phyloP scores from a whole-genome alignment of 2,888 invertebrate species.

The Tetheella fluctuosa region DNA sequence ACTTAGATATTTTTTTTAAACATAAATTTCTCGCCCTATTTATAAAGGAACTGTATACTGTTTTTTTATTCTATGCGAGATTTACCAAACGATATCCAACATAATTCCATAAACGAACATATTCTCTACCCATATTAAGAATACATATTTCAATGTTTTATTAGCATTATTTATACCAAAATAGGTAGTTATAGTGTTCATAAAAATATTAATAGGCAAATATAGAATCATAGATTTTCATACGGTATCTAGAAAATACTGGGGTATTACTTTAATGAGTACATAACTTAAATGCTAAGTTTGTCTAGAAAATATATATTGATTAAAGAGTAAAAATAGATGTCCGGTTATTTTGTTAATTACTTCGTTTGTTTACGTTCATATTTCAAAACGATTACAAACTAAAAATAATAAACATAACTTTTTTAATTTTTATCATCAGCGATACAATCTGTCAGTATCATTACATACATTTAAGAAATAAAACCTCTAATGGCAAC shows the following conservation, averaged over 20 bases:
- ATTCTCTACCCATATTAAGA: neutral
- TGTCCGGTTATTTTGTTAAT: too few species aligned
- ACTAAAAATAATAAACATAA: neutral
- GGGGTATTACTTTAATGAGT: neutral
- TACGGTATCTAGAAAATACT: neutral
- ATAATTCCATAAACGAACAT: neutral
- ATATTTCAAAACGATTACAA: neutral
- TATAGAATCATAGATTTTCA: neutral
- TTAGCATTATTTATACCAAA: neutral
- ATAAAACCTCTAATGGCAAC: neutral
- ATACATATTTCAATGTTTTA: neutral
- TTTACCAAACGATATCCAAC: neutral
- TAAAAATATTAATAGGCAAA: neutral
- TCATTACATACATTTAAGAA: neutral
- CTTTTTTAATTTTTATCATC: neutral
- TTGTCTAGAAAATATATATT: neutral
- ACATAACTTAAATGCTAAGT: neutral
- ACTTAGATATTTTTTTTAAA: too few species aligned
- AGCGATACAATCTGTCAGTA: neutral
- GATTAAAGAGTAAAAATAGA: too few species aligned
- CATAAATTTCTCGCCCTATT: too few species aligned
- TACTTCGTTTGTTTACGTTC: too few species aligned
- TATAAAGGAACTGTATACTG: too few species aligned
- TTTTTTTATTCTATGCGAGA: too few species aligned
- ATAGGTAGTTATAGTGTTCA: neutral